phyloP scores from a whole-genome alignment of 2,888 invertebrate species.

The Cordilura impudica region DNA sequence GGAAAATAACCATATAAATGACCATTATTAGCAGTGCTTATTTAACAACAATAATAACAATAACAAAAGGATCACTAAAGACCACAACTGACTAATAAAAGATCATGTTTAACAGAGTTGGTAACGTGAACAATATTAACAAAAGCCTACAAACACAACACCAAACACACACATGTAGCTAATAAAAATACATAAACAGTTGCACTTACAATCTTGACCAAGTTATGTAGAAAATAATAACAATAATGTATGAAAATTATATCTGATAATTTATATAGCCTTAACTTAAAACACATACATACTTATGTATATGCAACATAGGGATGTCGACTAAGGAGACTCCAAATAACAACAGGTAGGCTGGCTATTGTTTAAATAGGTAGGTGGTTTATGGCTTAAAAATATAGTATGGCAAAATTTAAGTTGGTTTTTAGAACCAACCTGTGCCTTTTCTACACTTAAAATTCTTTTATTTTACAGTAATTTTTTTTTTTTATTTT shows the following conservation, averaged over 20 bases:
- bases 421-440: conserved; percentile 43
- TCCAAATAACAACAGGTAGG: conserved; percentile 51
- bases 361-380: conserved; percentile 53
- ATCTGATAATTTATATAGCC: conserved; percentile 57
- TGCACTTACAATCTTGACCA: conserved; percentile 26
- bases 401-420: conserved; percentile 20
- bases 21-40: conserved; percentile 74
- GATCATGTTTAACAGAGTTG: conserved; percentile 73
- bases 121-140: conserved; percentile 55
- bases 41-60: conserved; percentile 39
- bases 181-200: conserved; percentile 47
- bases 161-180: conserved; percentile 1
- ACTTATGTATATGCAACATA: conserved; percentile 28
- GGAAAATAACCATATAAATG: conserved; percentile 73
- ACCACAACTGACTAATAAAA: conserved; percentile 69
- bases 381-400: conserved; percentile 42
- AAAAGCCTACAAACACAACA: conserved; percentile 35
- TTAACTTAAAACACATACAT: conserved; percentile 1
- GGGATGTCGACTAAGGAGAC: not conserved
- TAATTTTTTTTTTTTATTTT: conserved; percentile 13
- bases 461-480: not conserved
- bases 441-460: conserved; percentile 20
- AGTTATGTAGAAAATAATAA: conserved; percentile 26
- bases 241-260: conserved; percentile 49
- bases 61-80: conserved; percentile 33